Evolutionary conservation across 1,140 invertebrate genomes (phyloP).

Genomic region (Euborellia annulipes): DNA sequence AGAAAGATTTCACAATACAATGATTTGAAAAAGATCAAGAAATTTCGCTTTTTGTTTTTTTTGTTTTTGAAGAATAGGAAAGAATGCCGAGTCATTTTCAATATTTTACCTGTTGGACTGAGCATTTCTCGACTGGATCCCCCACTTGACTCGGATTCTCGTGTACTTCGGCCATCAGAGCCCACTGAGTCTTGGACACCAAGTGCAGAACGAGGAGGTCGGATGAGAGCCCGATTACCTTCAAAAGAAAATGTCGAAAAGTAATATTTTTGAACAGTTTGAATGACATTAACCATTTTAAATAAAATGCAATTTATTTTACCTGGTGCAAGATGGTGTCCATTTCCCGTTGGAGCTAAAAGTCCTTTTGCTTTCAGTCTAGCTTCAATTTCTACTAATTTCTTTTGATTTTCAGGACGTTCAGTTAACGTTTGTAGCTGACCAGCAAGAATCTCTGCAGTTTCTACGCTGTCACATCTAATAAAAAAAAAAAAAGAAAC

Average conservation of each 20-base stretch:
- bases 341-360: conserved; percentile 2
- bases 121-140: conserved; percentile 18
- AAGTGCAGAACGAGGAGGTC: too few species aligned
- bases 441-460: conserved; percentile 64
- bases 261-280: too few species aligned
- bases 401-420: conserved; percentile 71
- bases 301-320: too few species aligned
- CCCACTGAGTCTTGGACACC: conserved; percentile 1
- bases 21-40: too few species aligned
- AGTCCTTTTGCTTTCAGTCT: conserved; percentile 33
- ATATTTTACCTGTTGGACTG: too few species aligned
- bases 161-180: conserved; percentile 30
- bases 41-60: too few species aligned
- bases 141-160: conserved; percentile 53
- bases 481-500: too few species aligned
- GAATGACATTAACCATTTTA: too few species aligned
- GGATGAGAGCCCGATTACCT: too few species aligned
- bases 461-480: conserved; percentile 80
- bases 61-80: too few species aligned
- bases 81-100: conserved; percentile 29
- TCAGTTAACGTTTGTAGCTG: conserved; percentile 71
- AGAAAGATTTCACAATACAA: too few species aligned
- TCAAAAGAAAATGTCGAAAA: too few species aligned
- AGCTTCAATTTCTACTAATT: conserved; percentile 62
- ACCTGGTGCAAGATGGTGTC: neutral